Percentiles rank a stretch among this genome's conserved stretches.
Conservation (phyloP, 2,888 invertebrate genomes). For the Phania funesta region DNA sequence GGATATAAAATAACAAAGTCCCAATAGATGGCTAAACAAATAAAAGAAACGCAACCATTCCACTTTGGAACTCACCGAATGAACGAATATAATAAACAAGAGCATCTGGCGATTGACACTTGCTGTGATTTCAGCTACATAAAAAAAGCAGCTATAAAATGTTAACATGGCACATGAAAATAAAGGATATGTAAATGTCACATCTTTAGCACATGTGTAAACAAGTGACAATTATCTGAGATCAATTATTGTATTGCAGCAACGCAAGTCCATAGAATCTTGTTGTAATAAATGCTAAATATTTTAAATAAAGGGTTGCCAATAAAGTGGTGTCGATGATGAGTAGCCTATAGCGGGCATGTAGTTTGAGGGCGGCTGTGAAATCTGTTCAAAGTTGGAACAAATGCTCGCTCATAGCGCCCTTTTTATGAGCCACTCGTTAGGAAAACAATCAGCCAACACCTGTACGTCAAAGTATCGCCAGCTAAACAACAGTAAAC, state of each 20-base stretch:
- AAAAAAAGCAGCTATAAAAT: slow-evolving; percentile 38
- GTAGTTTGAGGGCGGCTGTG: no score
- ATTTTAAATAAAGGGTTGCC: no score
- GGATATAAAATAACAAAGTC: slow-evolving; percentile 61
- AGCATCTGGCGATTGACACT: slow-evolving; percentile 52
- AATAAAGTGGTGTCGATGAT: no score
- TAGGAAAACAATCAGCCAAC: no score
- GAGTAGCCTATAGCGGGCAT: no score
- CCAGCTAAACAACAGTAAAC: no score
- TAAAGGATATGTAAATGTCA: slow-evolving; percentile 19
- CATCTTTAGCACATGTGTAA: slow-evolving; percentile 46
- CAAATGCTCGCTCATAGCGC: no score
- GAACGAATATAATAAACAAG: slow-evolving; percentile 6
- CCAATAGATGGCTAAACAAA: slow-evolving; percentile 48
- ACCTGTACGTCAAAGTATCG: no score
- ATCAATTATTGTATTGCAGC: slow-evolving; percentile 20
- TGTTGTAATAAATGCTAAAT: not conserved
- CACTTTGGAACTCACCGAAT: not conserved
- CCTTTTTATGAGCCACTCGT: no score
- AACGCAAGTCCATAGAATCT: not conserved
- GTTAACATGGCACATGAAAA: slow-evolving; percentile 12
- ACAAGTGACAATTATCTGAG: slow-evolving; percentile 42
- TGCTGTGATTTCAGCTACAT: slow-evolving; percentile 38
- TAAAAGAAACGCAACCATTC: slow-evolving; percentile 4
- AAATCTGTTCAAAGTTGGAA: no score